These are phyloP conservation scores for Leptinotarsa lineolata DNA, from an alignment of 1,140 invertebrate species.

Conservation along the genomic window DNA sequence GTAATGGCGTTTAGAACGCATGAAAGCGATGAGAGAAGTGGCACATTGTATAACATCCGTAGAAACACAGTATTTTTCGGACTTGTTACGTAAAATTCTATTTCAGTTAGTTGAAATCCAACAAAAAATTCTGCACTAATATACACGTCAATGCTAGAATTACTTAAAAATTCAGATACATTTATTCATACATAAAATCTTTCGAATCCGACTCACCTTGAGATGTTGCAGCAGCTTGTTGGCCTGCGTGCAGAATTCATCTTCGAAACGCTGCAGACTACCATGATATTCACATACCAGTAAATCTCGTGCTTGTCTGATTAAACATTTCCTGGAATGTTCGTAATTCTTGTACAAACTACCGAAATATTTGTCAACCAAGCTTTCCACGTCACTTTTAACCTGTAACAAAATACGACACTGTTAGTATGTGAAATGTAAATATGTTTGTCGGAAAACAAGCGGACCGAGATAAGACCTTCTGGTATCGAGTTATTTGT, in stretches of 20 bases:
- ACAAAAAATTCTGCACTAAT: no score
- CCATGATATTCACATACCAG: conserved; percentile 69
- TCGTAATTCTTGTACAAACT: conserved; percentile 64
- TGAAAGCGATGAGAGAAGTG: no score
- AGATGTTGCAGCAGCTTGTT: conserved; percentile 57
- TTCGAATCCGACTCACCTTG: conserved; percentile 44
- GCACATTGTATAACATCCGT: no score
- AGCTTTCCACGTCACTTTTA: conserved; percentile 60
- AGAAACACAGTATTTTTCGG: no score
- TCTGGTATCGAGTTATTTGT: no score
- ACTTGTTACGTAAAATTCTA: no score
- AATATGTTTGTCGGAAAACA: neutral
- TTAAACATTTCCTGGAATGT: conserved; percentile 64
- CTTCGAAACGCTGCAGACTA: conserved; percentile 65
- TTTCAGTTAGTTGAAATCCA: no score
- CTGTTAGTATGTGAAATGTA: neutral
- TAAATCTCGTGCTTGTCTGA: conserved; percentile 69
- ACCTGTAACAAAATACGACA: conserved; percentile 53
- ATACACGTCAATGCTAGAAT: no score
- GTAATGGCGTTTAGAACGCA: no score
- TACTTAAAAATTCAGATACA: no score
- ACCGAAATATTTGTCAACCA: conserved; percentile 68
- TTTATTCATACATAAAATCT: no score
- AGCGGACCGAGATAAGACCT: neutral
- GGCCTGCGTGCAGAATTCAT: conserved; percentile 67